Conservation (phyloP, 1,140 invertebrate genomes). For the Scaptomyza pallida region DNA sequence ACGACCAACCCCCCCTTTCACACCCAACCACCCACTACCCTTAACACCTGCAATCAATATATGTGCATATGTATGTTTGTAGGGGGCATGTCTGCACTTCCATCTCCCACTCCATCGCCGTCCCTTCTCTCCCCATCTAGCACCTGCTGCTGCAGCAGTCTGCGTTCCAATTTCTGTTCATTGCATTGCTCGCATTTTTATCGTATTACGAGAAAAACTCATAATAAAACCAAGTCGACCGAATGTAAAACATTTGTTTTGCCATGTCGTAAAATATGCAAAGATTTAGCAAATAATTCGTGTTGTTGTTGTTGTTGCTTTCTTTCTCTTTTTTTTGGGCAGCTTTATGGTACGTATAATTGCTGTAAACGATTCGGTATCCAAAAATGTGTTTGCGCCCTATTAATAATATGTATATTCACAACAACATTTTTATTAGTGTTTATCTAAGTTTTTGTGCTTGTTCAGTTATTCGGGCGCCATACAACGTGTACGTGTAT, state of each 20-base stretch:
- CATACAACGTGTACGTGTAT: conserved; percentile 38
- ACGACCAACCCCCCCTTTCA: conserved; percentile 14
- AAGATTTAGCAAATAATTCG: conserved; percentile 50
- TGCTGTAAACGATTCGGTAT: conserved; percentile 63
- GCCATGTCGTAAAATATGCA: conserved; percentile 78
- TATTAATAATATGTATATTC: conserved; percentile 61
- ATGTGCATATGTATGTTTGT: too few species aligned
- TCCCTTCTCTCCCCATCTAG: conserved; percentile 3
- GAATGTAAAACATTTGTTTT: conserved; percentile 76
- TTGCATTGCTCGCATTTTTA: conserved; percentile 74
- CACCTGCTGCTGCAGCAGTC: conserved; percentile 47
- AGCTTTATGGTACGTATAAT: conserved; percentile 77
- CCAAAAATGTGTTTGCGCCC: conserved; percentile 68
- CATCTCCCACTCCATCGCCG: background rate
- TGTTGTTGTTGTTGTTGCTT: conserved; percentile 20
- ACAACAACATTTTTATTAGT: conserved; percentile 64
- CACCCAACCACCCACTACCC: too few species aligned
- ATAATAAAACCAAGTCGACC: conserved; percentile 72
- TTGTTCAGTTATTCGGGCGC: conserved; percentile 60
- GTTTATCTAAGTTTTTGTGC: conserved; percentile 68
- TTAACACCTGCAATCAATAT: too few species aligned
- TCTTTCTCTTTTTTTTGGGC: conserved; percentile 37
- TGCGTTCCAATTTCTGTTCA: conserved; percentile 69
- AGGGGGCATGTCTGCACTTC: background rate
- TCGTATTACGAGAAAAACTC: conserved; percentile 64